These are phyloP conservation scores for Coregonus suidteri DNA, from an alignment of 2,797 vertebrate genomes.

Conservation along the genomic window DNA sequence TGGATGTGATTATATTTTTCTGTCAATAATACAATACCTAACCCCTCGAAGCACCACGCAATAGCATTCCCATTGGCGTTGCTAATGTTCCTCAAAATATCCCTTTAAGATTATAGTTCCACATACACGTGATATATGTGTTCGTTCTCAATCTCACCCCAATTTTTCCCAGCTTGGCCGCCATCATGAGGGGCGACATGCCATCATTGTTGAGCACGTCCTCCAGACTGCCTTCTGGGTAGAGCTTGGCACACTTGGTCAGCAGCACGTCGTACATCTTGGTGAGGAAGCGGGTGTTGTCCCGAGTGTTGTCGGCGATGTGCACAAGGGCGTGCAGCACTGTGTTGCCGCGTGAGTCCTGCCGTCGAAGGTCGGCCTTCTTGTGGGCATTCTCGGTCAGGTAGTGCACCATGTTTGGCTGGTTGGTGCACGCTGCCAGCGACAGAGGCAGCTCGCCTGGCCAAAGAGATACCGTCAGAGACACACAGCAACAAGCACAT, in stretches of 20 bases:
- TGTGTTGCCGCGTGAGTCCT: conserved; percentile 94
- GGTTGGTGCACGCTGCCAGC: conserved; percentile 94
- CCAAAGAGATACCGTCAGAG: not conserved
- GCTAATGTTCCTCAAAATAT: not conserved
- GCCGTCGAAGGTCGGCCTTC: conserved; percentile 90
- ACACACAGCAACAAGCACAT: not conserved
- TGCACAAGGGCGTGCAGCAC: conserved; percentile 93
- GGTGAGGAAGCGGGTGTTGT: conserved; percentile 96
- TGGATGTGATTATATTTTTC: not conserved
- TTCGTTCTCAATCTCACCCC: conserved; percentile 75
- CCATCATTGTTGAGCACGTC: conserved; percentile 87
- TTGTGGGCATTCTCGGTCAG: conserved; percentile 93
- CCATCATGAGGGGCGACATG: conserved; percentile 98
- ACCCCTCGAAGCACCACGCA: not conserved
- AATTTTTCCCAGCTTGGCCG: conserved; percentile 94
- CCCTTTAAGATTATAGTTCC: not conserved
- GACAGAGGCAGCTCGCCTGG: conserved; percentile 95
- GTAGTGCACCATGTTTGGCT: conserved; percentile 95
- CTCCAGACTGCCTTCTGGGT: conserved; percentile 91
- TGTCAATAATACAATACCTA: not conserved
- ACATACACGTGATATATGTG: not conserved
- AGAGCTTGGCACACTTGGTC: conserved; percentile 89
- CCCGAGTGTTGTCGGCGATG: conserved; percentile 95
- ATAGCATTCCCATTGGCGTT: not conserved
- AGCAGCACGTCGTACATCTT: conserved; percentile 98